Base-by-base conservation (phyloP, 1,140 invertebrate species). In the Cherax quadricarinatus region DNA sequence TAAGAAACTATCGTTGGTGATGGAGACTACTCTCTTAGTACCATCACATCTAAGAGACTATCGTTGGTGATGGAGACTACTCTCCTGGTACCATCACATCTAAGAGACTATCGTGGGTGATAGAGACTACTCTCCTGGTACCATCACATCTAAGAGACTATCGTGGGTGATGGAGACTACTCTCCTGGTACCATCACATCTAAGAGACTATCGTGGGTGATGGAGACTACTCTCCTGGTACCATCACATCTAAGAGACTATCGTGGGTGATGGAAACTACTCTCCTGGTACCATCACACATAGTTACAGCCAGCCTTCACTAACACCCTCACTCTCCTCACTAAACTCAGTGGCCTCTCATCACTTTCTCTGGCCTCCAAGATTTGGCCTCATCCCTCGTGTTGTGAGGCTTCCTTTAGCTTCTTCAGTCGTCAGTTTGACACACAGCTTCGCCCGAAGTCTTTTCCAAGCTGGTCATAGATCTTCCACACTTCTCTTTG, bases 1-100 rank as follows among this genome's bases (percentile, higher is more conserved):
- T 98, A 97, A 97, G n/a, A 18, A 53, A 41, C 0, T 12, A 57
- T 12, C 6, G 6, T 57, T 12, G 6, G 9, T 14, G 9, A 57
- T 57, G 53, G 53, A 7, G 7, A 9, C 53, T 14, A 57, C 86
- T 93, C 12, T 21, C 5, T 3, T 21, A 0, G 21, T n/a, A 6
- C 73, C n/a, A 24, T 18, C 73, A 9, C 1, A n/a, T 12, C 30
- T 41, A 48, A 60, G 49, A 16, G 41, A 30, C 66, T 30, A 4
- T 7, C 53, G 7, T 57, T 0, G 7, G 12, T 9, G 53, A 57
- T 57, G 30, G 30, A 41, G 53, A 9, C 53, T 57, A 7, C 12
- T 14, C 12, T 57, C 53, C 53, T 57, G 0, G 0, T 51, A 75
- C 21, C 18, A 51, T 48, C 73, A 24, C 70, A n/a, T 53, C 48